phyloP scores from a whole-genome alignment of 2,113 vertebrate species.

The Salvator merianae region DNA sequence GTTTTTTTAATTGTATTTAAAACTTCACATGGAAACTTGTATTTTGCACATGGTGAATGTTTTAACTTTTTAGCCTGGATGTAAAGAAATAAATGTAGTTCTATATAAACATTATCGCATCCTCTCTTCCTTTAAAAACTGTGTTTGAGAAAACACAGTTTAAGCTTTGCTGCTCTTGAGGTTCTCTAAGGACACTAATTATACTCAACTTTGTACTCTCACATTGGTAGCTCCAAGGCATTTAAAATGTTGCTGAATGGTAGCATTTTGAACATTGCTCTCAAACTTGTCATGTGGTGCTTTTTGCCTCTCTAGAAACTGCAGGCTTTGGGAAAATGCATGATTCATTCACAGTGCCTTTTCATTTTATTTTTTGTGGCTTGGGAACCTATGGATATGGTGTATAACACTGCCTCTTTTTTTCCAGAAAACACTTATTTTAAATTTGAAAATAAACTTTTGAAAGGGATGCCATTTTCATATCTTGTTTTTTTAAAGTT shows the following conservation, averaged over 20 bases:
- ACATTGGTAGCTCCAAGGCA: neutral
- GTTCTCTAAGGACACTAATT: neutral
- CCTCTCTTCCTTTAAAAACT: constrained; percentile 80
- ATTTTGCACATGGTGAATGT: constrained; percentile 82
- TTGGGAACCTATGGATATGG: neutral
- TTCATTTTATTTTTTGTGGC: neutral
- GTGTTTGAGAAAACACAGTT: constrained; percentile 48
- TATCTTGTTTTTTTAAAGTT: neutral
- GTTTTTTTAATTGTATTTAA: constrained; percentile 72
- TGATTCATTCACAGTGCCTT: neutral
- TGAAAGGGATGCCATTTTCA: neutral
- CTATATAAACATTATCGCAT: constrained; percentile 82
- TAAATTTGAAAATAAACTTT: neutral
- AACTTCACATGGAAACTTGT: constrained; percentile 77
- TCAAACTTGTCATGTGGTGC: constrained; percentile 1
- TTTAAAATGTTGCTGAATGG: neutral
- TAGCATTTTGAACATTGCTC: constrained; percentile 6
- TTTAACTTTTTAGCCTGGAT: constrained; percentile 84
- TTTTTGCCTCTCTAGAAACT: neutral
- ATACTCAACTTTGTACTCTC: neutral
- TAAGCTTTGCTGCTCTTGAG: neutral
- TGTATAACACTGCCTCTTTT: neutral
- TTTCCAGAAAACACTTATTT: neutral
- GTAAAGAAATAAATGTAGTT: constrained; percentile 91
- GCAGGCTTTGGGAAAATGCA: neutral